Evolutionary conservation across 2,888 invertebrate genomes (phyloP).

Genomic region (Lycia hirtaria): DNA sequence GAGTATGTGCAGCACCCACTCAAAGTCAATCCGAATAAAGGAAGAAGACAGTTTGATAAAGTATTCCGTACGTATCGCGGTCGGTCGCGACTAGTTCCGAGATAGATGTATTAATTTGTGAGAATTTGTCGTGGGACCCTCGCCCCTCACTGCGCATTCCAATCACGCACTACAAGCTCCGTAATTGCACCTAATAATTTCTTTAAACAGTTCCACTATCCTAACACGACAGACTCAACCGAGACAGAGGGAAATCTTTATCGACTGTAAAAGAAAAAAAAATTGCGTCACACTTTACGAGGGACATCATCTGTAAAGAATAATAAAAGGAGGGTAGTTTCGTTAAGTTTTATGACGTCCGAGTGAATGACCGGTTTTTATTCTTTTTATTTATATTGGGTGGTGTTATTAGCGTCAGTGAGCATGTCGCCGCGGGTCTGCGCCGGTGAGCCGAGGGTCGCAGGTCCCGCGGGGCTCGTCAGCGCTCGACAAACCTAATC

Average conservation of each 20-base stretch:
- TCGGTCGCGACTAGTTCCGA: conserved; percentile 66
- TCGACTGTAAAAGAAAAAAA: conserved; percentile 39
- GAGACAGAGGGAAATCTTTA: conserved; percentile 30
- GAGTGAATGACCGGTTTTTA: conserved; percentile 61
- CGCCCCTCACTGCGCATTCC: conserved; percentile 71
- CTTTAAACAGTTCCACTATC: conserved; percentile 74
- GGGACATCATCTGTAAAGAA: conserved; percentile 53
- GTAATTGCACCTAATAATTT: conserved; percentile 85
- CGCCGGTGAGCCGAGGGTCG: conserved; percentile 59
- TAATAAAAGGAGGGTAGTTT: conserved; percentile 57
- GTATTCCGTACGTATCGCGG: conserved; percentile 79
- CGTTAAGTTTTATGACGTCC: conserved; percentile 57
- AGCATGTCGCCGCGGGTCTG: conserved; percentile 67
- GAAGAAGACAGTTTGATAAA: conserved; percentile 69
- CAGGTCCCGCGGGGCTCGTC: conserved; percentile 87
- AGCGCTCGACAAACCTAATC: conserved; percentile 86
- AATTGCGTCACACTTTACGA: conserved; percentile 46
- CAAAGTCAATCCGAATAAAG: conserved; percentile 37
- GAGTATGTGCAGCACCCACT: conserved; percentile 7
- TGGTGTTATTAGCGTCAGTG: conserved; percentile 67
- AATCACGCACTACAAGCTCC: conserved; percentile 84
- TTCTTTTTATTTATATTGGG: conserved; percentile 64
- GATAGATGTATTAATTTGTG: conserved; percentile 85
- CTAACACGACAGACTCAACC: conserved; percentile 32
- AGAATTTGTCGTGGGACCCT: conserved; percentile 83